Percentiles rank a stretch among this genome's conserved stretches.
Evolutionary conservation across 2,797 vertebrate genomes (phyloP).

Genomic region (Triplophysa bombifrons): DNA sequence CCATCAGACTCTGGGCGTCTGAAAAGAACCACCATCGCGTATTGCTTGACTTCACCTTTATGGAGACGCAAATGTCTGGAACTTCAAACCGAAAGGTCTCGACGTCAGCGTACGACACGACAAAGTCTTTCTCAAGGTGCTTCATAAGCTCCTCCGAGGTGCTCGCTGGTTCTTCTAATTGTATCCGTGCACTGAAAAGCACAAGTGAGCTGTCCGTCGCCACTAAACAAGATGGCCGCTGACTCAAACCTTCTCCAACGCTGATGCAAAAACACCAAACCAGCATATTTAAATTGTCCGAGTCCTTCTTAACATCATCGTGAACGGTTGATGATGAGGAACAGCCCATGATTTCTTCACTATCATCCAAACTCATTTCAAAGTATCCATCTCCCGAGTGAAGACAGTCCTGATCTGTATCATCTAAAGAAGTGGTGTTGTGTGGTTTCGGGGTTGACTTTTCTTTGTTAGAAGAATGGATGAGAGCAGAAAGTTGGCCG

Average conservation of each 20-base stretch:
- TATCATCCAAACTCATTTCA: conserved; percentile 90
- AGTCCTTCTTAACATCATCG: conserved; percentile 50
- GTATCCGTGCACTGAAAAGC: conserved; percentile 76
- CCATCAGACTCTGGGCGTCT: conserved; percentile 77
- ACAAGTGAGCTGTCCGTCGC: conserved; percentile 78
- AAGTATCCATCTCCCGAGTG: conserved; percentile 90
- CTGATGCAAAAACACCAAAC: conserved; percentile 88
- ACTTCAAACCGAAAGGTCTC: conserved; percentile 77
- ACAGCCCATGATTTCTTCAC: conserved; percentile 72
- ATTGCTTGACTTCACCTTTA: conserved; percentile 73
- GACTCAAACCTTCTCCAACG: conserved; percentile 75
- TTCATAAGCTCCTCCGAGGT: conserved; percentile 77
- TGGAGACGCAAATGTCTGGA: conserved; percentile 83
- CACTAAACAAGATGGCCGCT: conserved; percentile 85
- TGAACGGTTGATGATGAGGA: conserved; percentile 63
- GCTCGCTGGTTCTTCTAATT: conserved; percentile 65
- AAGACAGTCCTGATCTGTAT: conserved; percentile 58
- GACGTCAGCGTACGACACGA: conserved; percentile 80
- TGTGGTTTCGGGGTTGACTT: conserved; percentile 26
- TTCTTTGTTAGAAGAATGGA: conserved; percentile 73
- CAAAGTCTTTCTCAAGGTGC: conserved; percentile 75
- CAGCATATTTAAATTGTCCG: conserved; percentile 73
- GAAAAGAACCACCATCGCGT: conserved; percentile 83
- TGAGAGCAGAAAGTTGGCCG: conserved; percentile 78
- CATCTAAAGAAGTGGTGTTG: conserved; percentile 40